A percentile compares a stretch with the other conserved stretches of the same genome.
Evolutionary conservation across 2,888 invertebrate species (phyloP).

Genomic region (Mycalesis mineus): DNA sequence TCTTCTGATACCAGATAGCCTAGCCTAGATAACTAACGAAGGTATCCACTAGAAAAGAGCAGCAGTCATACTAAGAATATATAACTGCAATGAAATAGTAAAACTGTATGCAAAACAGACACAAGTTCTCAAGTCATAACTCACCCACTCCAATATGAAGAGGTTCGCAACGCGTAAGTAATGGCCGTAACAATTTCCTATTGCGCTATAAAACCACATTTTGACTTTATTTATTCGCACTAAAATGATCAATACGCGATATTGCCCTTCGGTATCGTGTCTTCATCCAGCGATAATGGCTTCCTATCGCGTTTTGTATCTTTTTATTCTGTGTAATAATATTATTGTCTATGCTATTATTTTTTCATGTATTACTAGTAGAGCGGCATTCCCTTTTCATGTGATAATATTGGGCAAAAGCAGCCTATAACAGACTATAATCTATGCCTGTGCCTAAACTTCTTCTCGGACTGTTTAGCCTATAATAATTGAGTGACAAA

Average conservation of each 20-base stretch:
- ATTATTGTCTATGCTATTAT: too few species aligned
- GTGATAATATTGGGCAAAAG: too few species aligned
- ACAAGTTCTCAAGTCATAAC: conserved; percentile 43
- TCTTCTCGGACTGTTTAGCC: too few species aligned
- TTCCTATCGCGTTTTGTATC: background rate
- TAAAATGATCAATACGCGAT: conserved; percentile 73
- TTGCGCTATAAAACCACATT: conserved; percentile 74
- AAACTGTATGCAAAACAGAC: background rate
- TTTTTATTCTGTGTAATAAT: background rate
- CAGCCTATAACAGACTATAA: too few species aligned
- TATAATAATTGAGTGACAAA: too few species aligned
- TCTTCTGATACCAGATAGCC: too few species aligned
- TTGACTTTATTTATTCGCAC: conserved; percentile 72
- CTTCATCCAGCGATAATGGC: background rate
- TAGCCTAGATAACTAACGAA: too few species aligned
- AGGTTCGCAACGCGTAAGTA: conserved; percentile 67
- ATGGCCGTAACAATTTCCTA: conserved; percentile 73
- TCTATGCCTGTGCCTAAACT: too few species aligned
- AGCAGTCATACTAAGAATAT: background rate
- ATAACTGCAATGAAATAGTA: background rate
- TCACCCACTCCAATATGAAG: conserved; percentile 70
- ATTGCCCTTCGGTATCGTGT: conserved; percentile 41
- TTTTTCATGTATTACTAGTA: too few species aligned
- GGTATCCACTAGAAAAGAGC: too few species aligned
- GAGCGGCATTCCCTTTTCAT: too few species aligned